These are phyloP conservation scores for Dasyurus viverrinus DNA, from an alignment of 2,113 vertebrate genomes.

Conservation along the genomic window DNA sequence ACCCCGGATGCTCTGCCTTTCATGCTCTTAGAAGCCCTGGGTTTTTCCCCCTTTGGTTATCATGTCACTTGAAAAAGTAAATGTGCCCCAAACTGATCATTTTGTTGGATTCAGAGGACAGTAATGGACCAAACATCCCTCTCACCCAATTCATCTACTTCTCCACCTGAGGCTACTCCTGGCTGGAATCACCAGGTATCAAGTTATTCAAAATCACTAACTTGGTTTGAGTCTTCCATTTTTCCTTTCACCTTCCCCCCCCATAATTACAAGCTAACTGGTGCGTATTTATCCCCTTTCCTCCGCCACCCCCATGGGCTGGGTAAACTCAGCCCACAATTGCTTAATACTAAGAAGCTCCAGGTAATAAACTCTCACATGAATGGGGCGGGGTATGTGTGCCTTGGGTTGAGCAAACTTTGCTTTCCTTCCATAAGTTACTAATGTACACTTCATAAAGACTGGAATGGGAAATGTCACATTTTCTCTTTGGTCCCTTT, in stretches of 20 bases:
- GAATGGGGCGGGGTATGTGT: not conserved
- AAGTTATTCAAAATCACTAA: not conserved
- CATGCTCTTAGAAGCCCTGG: not conserved
- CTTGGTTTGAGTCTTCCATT: not conserved
- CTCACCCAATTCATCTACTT: not conserved
- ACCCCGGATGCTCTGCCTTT: not conserved
- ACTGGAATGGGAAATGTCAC: not conserved
- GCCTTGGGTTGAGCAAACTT: not conserved
- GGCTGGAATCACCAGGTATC: not conserved
- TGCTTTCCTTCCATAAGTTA: not conserved
- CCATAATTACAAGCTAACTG: not conserved
- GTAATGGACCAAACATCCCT: not conserved
- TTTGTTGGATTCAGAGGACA: not conserved
- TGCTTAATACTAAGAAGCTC: not conserved
- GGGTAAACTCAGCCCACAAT: not conserved
- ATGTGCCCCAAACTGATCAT: not conserved
- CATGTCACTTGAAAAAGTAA: not conserved
- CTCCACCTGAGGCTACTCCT: rapidly evolving
- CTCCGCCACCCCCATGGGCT: not conserved
- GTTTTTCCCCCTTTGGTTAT: not conserved
- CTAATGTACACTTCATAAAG: not conserved
- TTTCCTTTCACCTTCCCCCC: not conserved
- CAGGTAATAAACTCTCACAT: not conserved
- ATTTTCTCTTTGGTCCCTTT: not conserved
- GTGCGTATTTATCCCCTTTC: not conserved